Base-by-base conservation (phyloP, 2,797 vertebrate genomes). In the Sebastes miniatus region DNA sequence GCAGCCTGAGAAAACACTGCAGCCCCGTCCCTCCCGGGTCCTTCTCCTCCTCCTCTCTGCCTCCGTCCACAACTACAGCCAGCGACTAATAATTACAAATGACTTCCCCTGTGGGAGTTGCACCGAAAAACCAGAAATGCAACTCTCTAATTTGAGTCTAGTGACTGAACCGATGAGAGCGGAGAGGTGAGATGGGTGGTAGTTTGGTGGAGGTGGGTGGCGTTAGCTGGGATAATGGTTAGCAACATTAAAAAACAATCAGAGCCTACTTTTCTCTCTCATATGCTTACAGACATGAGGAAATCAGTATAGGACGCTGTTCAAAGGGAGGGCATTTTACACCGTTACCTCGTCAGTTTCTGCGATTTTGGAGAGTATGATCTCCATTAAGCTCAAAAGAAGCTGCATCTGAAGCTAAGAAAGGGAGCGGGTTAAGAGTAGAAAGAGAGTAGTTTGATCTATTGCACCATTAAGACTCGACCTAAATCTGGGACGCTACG, bases 1-100 rank as follows among this genome's bases (percentile, higher is more conserved):
- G 67, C 81, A 90, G 87, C 78, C 79, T 86, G 81, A 87, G 81
- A 91, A 47, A 86, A 89, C 71, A 78, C 79, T 87, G 88, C 80
- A 84, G 86, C 87, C 79, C 77, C 83, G 25, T 91, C 91, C 87
- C 89, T 89, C 89, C 86, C 64, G 16, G 68, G 71, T 87, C 91
- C 86, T 73, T 86, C 43, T 47, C 43, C 43, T 47, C 43, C 69
- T 85, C 83, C 65, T 74, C 80, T 74, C 83, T 79, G 83, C 65
- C 69, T 84, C 80, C 4, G 7, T 80, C 83, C 56, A 59, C 63
- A 79, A 56, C 62, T 59, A 73, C 74, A 77, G 6, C 57, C 10
- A 7, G 43, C 57, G 71, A 20, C 34, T 56, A 29, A 24, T 22
- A 16, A 43, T 52, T 20, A 52, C 20, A 52, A 52, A 47, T 47